Evolutionary conservation across 2,113 vertebrate species (phyloP), one percentile per base, ranked within the genome.

Genomic region (Gila orcuttii): DNA sequence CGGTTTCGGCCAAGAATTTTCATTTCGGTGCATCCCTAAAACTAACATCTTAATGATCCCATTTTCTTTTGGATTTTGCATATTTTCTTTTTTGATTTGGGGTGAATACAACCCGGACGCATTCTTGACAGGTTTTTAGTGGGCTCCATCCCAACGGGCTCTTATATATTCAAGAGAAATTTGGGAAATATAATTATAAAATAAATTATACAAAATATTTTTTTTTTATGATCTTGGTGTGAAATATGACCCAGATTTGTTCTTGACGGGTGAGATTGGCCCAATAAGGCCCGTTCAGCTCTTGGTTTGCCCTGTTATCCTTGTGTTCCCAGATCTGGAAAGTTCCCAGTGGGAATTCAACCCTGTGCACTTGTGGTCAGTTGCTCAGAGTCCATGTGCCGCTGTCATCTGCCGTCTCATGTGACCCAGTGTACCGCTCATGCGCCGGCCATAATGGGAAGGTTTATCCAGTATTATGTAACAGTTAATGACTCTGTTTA

Each of bases 401-500:
- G 36, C 21, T 42, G 36, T 75, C 73, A 42, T 75, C 73, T 75
- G 73, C n/a, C 6, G 23, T 28, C 73, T 75, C 73, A 15, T 75
- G 73, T 75, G 73, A 75, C 73, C 21, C 10, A 25, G 23, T 62
- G 59, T 25, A 62, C 2, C 19, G 19, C 55, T 57, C 55, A 57
- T 57, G 55, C 55, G 55, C 55, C n/a, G 21, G 69, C 68, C 68
- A 23, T 42, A 28, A 13, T n/a, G 42, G 42, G 42, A 75, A 15
- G 42, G 42, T 75, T 75, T 25, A 3, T 75, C 42, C 45, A 15
- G n/a, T 75, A 75, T 75, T 75, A 75, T 6, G 3, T 50, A 50
- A 75, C 73, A 1, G 13, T 28, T 75, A 75, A 75, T 75, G 42
- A 42, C 73, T 17, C 23, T 73, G 69, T 75, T 75, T 75, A 75